Evolutionary conservation across 2,113 vertebrate species (phyloP).

Genomic region (Etheostoma cragini): DNA sequence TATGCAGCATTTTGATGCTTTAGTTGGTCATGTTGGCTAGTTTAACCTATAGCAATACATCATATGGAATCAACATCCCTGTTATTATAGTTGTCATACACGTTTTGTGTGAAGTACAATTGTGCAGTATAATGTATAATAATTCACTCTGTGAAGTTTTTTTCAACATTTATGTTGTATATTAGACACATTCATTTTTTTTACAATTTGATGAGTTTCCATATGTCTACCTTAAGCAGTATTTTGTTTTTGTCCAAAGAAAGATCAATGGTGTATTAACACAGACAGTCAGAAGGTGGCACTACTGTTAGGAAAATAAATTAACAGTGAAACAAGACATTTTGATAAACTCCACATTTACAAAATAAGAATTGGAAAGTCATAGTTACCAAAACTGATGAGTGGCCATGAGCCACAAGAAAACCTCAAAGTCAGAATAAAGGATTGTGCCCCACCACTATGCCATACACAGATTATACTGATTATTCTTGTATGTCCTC

Average conservation of each 20-base stretch:
- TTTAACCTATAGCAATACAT: background rate
- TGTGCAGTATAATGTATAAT: no score
- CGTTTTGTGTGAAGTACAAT: no score
- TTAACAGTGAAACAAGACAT: background rate
- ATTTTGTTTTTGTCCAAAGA: background rate
- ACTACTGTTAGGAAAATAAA: constrained; percentile 19
- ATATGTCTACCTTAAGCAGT: no score
- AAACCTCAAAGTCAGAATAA: background rate
- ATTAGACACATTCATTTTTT: background rate
- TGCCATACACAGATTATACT: background rate
- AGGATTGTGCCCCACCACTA: background rate
- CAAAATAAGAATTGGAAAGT: background rate
- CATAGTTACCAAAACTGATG: background rate
- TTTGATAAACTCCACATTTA: constrained; percentile 4
- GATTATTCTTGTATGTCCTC: background rate
- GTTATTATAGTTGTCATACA: no score
- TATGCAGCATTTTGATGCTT: background rate
- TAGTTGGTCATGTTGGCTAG: no score
- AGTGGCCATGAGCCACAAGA: background rate
- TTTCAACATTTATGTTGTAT: no score
- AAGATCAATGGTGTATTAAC: background rate
- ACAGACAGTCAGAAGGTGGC: constrained; percentile 18
- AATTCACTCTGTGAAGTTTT: no score
- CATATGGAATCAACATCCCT: background rate
- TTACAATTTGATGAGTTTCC: background rate